Evolutionary conservation across 2,113 vertebrate genomes (phyloP).

Genomic region (Cyprinodon brontotheroides): DNA sequence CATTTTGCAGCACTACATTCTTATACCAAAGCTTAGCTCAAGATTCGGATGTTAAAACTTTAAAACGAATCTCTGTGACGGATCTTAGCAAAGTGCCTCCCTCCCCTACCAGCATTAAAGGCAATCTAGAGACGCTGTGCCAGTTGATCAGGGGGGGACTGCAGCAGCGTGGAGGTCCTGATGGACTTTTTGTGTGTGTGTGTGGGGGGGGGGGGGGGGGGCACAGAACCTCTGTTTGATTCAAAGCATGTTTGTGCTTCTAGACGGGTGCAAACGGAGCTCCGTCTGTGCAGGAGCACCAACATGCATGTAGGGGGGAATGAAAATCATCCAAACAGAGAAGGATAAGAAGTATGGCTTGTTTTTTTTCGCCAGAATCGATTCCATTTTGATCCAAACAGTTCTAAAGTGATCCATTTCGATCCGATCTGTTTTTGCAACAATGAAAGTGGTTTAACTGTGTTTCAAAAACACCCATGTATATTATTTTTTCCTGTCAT

Average conservation of each 20-base stretch:
- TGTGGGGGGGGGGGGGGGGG: slow-evolving; percentile 3
- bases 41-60: slow-evolving; percentile 50
- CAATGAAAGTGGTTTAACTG: too few relatives aligned
- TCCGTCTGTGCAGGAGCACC: slow-evolving; percentile 37
- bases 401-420: too few relatives aligned
- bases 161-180: slow-evolving; percentile 46
- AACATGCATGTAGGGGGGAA: background rate
- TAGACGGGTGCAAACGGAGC: slow-evolving; percentile 31
- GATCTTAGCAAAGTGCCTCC: slow-evolving; percentile 52
- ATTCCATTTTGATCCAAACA: too few relatives aligned
- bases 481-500: too few relatives aligned
- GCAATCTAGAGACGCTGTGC: slow-evolving; percentile 64
- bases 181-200: slow-evolving; percentile 40
- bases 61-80: slow-evolving; percentile 54
- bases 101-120: slow-evolving; percentile 56
- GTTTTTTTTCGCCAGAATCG: too few relatives aligned
- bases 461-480: too few relatives aligned
- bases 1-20: slow-evolving; percentile 48
- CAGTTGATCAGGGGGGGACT: slow-evolving; percentile 59
- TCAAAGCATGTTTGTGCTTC: slow-evolving; percentile 43
- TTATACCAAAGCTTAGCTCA: slow-evolving; percentile 43
- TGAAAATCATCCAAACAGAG: slow-evolving; percentile 5
- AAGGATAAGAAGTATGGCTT: slow-evolving; percentile 14
- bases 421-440: too few relatives aligned
- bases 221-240: slow-evolving; percentile 52